Conservation (phyloP, 2,888 invertebrate genomes). For the Embidobia sp. region DNA sequence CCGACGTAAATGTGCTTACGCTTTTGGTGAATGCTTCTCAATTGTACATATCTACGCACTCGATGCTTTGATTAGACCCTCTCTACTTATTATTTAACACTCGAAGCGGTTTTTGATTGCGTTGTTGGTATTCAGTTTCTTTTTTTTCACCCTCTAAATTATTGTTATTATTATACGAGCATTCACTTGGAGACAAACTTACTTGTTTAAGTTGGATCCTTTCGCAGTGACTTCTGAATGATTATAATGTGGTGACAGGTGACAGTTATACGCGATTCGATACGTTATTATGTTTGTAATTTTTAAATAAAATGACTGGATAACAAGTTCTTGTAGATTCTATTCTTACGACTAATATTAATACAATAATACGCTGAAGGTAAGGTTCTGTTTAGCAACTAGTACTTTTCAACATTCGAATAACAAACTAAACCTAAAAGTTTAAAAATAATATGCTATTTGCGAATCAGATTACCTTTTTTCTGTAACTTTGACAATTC, state of each 20-base stretch:
- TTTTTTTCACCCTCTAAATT: neutral
- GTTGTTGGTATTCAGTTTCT: conserved; percentile 9
- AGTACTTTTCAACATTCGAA: neutral
- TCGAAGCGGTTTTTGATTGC: conserved; percentile 13
- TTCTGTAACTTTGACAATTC: no score
- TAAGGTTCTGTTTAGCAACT: neutral
- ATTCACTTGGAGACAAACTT: conserved; percentile 22
- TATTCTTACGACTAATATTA: conserved; percentile 21
- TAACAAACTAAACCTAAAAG: no score
- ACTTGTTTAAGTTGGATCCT: conserved; percentile 27
- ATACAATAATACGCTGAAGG: neutral
- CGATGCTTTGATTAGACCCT: conserved; percentile 42
- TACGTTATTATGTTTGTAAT: conserved; percentile 47
- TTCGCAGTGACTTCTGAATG: conserved; percentile 27
- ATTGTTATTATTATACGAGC: conserved; percentile 43
- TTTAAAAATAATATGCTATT: no score
- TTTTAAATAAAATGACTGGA: conserved; percentile 52
- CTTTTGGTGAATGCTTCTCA: conserved; percentile 60
- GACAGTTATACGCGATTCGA: conserved; percentile 25
- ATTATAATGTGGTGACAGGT: conserved; percentile 38
- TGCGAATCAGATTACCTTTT: no score
- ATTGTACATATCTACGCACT: conserved; percentile 47
- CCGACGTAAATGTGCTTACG: conserved; percentile 56
- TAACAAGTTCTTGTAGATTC: conserved; percentile 24
- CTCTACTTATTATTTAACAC: conserved; percentile 21